Base-by-base conservation (phyloP, 2,113 vertebrate species). In the Saimiri boliviensis region DNA sequence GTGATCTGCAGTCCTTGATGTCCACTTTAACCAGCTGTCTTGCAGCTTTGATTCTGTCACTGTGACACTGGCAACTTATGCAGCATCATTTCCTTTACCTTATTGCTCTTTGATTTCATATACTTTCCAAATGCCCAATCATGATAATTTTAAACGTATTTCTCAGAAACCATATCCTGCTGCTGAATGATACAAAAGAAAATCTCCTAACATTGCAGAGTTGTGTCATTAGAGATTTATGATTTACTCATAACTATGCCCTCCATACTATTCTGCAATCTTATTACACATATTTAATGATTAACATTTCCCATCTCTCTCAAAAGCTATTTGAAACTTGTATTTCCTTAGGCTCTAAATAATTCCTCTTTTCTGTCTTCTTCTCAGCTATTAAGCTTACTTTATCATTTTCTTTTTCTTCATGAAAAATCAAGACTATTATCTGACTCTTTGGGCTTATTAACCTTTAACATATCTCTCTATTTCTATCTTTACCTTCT, bases 161-260 rank as follows among this genome's bases (percentile, higher is more conserved):
- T 95, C 74, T 89, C 27, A 86, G 37, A 9, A 82, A 6, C 47
- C 54, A 13, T 54, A 47, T 21, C 17, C 47, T 91, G 16, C 87
- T 92, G 56, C 7, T 96, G 91, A 86, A 94, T 86, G 82, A 66
- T 94, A 49, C 32, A 56, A 84, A 80, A 82, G 49, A 45, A 85
- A 94, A 85, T 77, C 60, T 83, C 21, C 37, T 85, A 89, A 76
- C 25, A 81, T 25, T 82, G 49, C 9, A 73, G 42, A 74, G 49
- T 84, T 52, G 13, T 49, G 74, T 42, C 58, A 42, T 73, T 74
- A 58, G 71, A 76, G 84, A 89, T 70, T 88, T 63, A 74, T 45
- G 71, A 58, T 89, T 89, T 95, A 35, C 79, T 89, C 23, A 49
- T n/a, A 77, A 37, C 70, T 49, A 5, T 68, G 77, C 45, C 49